Evolutionary conservation across 2,113 vertebrate species (phyloP).

Genomic region (Monopterus albus): DNA sequence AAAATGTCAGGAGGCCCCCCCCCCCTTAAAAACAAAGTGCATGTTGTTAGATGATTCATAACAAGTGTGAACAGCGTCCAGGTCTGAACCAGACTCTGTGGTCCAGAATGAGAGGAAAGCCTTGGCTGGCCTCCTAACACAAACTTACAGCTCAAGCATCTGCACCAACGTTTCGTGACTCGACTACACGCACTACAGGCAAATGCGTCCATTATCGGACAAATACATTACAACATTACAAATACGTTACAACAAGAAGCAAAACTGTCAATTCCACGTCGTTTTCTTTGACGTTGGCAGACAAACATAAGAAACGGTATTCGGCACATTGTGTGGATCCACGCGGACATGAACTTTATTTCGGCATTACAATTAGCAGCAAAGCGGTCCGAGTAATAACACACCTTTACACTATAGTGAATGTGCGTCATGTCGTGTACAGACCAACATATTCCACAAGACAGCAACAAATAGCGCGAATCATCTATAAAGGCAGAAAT

Average conservation of each 20-base stretch:
- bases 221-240: too few species aligned
- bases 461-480: neutral
- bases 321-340: rapidly evolving
- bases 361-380: neutral
- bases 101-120: neutral
- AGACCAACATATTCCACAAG: neutral
- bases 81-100: too few species aligned
- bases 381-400: neutral
- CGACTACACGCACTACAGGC: neutral
- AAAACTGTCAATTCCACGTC: rapidly evolving
- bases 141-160: neutral
- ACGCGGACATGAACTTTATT: rapidly evolving
- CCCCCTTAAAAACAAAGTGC: too few species aligned
- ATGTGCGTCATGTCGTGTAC: conserved; percentile 35
- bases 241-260: neutral
- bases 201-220: conserved; percentile 38
- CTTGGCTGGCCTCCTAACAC: neutral
- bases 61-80: too few species aligned
- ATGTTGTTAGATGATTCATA: too few species aligned
- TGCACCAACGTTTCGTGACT: conserved; percentile 28
- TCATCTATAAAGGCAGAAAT: neutral
- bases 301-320: rapidly evolving
- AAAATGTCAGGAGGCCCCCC: too few species aligned
- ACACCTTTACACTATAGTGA: neutral
- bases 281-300: too few species aligned